phyloP scores from a whole-genome alignment of 1,140 invertebrate genomes.

The Diplogasteroides magnus region DNA sequence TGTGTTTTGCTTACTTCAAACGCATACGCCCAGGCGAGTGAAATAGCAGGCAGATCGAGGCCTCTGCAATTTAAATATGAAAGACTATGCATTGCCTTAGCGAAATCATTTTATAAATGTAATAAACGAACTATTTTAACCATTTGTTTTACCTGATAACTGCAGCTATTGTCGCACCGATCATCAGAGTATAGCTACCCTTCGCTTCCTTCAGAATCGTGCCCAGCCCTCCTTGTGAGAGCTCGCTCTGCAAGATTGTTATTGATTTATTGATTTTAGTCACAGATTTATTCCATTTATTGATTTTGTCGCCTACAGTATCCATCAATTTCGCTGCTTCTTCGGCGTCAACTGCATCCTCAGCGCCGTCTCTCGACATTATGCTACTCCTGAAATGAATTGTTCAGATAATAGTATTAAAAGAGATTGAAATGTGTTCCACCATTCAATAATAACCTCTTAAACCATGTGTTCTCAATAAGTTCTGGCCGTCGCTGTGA shows the following conservation, averaged over 20 bases:
- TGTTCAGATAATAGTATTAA: not conserved
- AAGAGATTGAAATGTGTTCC: too few species aligned
- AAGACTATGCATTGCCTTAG: too few species aligned
- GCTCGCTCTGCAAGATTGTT: too few species aligned
- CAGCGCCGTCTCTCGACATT: not conserved
- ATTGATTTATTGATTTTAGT: too few species aligned
- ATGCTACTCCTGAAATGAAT: not conserved
- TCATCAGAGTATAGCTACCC: slow-evolving; percentile 32
- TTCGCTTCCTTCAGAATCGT: slow-evolving; percentile 29
- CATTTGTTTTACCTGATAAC: too few species aligned
- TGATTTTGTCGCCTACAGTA: not conserved
- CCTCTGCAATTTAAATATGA: slow-evolving; percentile 13
- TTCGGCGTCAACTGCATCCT: not conserved
- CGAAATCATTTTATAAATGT: too few species aligned
- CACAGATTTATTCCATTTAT: not conserved
- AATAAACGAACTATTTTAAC: too few species aligned
- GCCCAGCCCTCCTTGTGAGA: slow-evolving; percentile 22
- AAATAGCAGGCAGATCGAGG: slow-evolving; percentile 24
- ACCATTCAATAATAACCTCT: too few species aligned
- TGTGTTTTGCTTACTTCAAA: slow-evolving; percentile 16
- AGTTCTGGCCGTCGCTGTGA: too few species aligned
- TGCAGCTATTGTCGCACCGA: not conserved
- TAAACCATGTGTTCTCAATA: too few species aligned
- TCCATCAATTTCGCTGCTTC: not conserved
- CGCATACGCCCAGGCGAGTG: slow-evolving; percentile 20